phyloP scores from a whole-genome alignment of 2,113 vertebrate species.

The Euleptes europaea region DNA sequence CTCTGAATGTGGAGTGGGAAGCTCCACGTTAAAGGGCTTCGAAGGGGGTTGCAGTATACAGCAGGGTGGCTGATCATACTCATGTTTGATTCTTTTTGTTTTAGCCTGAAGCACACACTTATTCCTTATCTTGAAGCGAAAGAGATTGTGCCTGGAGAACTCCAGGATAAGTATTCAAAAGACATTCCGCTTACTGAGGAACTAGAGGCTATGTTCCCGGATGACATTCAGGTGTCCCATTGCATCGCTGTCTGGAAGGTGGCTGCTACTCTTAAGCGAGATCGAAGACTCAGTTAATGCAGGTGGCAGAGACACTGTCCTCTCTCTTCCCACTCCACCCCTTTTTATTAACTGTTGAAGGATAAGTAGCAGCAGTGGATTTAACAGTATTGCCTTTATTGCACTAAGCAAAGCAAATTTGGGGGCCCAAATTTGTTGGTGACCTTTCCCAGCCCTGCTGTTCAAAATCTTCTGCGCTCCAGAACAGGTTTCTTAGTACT shows the following conservation, averaged over 20 bases:
- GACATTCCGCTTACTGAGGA: slow-evolving; percentile 75
- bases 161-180: slow-evolving; percentile 79
- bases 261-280: slow-evolving; percentile 75
- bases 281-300: slow-evolving; percentile 41
- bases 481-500: not conserved
- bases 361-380: fast-evolving
- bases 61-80: not conserved
- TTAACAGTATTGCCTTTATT: not conserved
- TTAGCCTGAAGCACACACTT: slow-evolving; percentile 84
- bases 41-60: not conserved
- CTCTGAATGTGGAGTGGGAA: too few species aligned
- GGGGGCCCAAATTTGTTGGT: fast-evolving
- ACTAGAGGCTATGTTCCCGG: slow-evolving; percentile 79
- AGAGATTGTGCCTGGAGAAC: slow-evolving; percentile 60
- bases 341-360: fast-evolving
- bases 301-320: not conserved
- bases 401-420: fast-evolving
- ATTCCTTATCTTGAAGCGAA: slow-evolving; percentile 81
- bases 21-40: too few species aligned
- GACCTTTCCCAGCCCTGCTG: not conserved
- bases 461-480: not conserved
- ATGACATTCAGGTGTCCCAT: slow-evolving; percentile 76
- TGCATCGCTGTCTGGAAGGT: slow-evolving; percentile 83
- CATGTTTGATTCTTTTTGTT: slow-evolving; percentile 18
- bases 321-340: not conserved